Percentiles rank a stretch among this genome's conserved stretches.
These are phyloP conservation scores for Thamnaconus septentrionalis DNA, from an alignment of 2,113 vertebrate species.

Conservation along the genomic window DNA sequence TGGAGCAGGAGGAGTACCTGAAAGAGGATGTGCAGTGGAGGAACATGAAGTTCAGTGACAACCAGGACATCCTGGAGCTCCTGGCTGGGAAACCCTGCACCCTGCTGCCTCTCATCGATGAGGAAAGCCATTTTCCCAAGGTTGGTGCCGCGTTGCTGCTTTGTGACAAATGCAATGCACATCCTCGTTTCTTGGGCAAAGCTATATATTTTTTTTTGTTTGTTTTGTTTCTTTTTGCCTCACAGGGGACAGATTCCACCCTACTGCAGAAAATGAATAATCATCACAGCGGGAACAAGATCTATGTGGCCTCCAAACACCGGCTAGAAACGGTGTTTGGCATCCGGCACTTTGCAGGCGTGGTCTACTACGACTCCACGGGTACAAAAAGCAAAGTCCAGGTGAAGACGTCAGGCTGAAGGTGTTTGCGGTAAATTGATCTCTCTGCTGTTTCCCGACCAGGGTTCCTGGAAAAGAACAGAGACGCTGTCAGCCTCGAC, in stretches of 20 bases:
- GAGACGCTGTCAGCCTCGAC: conserved; percentile 85
- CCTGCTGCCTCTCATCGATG: conserved; percentile 90
- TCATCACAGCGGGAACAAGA: conserved; percentile 74
- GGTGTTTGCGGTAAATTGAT: not conserved
- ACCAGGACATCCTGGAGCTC: conserved; percentile 82
- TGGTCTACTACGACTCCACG: conserved; percentile 84
- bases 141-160: conserved; percentile 42
- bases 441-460: not conserved
- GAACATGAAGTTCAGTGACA: conserved; percentile 84
- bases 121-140: conserved; percentile 93
- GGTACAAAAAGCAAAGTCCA: conserved; percentile 67
- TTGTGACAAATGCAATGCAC: not conserved
- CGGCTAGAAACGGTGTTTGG: conserved; percentile 84
- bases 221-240: too few relatives aligned
- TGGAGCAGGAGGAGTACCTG: conserved; percentile 90
- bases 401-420: not conserved
- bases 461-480: conserved; percentile 97
- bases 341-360: conserved; percentile 87
- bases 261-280: conserved; percentile 87
- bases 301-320: conserved; percentile 80
- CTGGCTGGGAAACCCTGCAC: conserved; percentile 85
- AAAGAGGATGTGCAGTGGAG: conserved; percentile 84
- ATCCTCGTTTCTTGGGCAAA: not conserved
- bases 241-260: conserved; percentile 88
- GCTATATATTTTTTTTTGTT: not conserved